Conservation (phyloP, 2,113 vertebrate species). For the Limnothrissa miodon region DNA sequence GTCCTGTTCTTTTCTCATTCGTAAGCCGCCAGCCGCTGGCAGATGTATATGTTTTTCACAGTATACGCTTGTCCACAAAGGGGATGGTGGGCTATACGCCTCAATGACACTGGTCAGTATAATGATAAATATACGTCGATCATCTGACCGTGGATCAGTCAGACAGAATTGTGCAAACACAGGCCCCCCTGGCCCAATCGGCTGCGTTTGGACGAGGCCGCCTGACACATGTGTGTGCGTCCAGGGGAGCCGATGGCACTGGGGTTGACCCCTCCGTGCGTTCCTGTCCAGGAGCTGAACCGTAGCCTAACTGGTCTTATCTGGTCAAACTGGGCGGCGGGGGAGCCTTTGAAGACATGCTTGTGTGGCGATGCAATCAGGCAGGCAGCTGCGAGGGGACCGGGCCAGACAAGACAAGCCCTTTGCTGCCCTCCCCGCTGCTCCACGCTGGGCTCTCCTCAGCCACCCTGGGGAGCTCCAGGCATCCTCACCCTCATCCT, state of each 20-base stretch:
- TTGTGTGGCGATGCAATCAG: constrained; percentile 73
- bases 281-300: constrained; percentile 73
- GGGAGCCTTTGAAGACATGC: constrained; percentile 72
- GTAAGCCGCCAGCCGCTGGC: background rate
- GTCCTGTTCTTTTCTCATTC: background rate
- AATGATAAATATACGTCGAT: no score
- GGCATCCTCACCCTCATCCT: constrained; percentile 12
- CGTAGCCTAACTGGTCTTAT: constrained; percentile 66
- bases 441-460: background rate
- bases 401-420: constrained; percentile 6
- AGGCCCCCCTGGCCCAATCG: background rate
- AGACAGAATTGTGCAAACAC: constrained; percentile 31
- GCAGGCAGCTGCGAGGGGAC: constrained; percentile 61
- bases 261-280: constrained; percentile 63
- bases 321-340: constrained; percentile 70
- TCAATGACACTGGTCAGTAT: background rate
- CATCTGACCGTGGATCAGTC: background rate
- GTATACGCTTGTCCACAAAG: constrained; percentile 41
- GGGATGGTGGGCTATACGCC: no score
- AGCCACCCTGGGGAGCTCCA: background rate
- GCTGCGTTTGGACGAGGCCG: constrained; percentile 43
- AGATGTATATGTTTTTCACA: constrained; percentile 36
- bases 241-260: constrained; percentile 61
- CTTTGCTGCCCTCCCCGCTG: background rate
- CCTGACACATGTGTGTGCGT: constrained; percentile 54